Base-by-base conservation (phyloP, 2,888 invertebrate genomes). In the Temnothorax unifasciatus region DNA sequence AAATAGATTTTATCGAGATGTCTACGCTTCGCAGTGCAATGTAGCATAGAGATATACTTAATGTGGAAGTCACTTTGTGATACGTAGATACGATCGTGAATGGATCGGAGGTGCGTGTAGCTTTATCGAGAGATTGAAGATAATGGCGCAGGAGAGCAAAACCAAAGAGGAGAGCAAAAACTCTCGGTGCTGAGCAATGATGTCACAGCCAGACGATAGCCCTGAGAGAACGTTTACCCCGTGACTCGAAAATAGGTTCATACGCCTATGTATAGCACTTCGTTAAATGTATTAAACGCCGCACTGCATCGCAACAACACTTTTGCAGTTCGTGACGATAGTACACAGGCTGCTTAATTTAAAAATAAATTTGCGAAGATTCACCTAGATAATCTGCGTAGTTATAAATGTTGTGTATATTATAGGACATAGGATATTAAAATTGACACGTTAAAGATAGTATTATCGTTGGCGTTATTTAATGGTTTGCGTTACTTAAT, bases 141-240 rank as follows among this genome's bases (percentile, higher is more conserved):
- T 89, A 86, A 90, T 87, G 84, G 85, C 85, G 84, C 52, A 76
- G 77, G 38, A 13, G 61, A 71, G 82, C 73, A 75, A 25, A 74
- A 52, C 25, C 63, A 77, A 64, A 79, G 82, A 77, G 87, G 83
- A 77, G 79, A 77, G 85, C 73, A 83, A 87, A 85, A 88, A 83
- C 61, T 66, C 77, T 85, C 87, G 82, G 76, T 71, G 74, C 83
- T 82, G 88, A 86, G 81, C 88, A 85, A 85, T 91, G 88, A 91
- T 90, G 90, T 90, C 91, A 91, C 88, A 86, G 84, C 64, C 86
- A 86, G 87, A 86, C 89, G 88, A 82, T 83, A 82, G 88, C 89
- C 82, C 86, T 77, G 85, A 87, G 90, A 89, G 91, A 88, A 88
- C 91, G 88, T 92, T 92, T 91, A 91, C 91, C 91, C 91, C 92